Conservation (phyloP, 2,113 vertebrate species). For the Hydrochoerus hydrochaeris region DNA sequence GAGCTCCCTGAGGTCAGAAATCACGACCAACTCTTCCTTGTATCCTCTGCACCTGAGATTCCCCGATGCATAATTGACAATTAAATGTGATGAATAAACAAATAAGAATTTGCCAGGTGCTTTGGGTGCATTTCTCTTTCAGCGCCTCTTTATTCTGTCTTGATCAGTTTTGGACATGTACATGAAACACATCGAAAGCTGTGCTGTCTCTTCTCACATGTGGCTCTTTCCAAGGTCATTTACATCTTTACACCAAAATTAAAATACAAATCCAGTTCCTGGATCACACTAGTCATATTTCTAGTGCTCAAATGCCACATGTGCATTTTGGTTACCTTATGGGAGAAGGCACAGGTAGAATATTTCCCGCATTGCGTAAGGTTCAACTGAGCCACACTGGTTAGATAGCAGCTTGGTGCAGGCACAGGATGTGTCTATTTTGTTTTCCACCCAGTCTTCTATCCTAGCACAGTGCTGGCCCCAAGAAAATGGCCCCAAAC, state of each 20-base stretch:
- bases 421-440: not conserved
- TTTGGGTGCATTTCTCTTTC: not conserved
- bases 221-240: constrained; percentile 1
- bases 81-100: not conserved
- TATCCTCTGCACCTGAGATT: not conserved
- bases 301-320: not conserved
- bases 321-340: not conserved
- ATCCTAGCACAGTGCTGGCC: not conserved
- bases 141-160: not conserved
- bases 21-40: not conserved
- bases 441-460: not conserved
- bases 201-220: not conserved
- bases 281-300: not conserved
- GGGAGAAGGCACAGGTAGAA: not conserved
- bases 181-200: not conserved
- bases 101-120: not conserved
- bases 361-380: not conserved
- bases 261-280: not conserved
- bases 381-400: not conserved
- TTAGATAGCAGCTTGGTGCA: not conserved
- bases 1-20: not conserved
- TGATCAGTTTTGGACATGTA: not conserved
- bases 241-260: constrained; percentile 4
- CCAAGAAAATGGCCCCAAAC: not conserved
- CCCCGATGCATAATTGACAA: not conserved